Evolutionary conservation across 2,888 invertebrate species (phyloP).

Genomic region (Antheraea yamamai): DNA sequence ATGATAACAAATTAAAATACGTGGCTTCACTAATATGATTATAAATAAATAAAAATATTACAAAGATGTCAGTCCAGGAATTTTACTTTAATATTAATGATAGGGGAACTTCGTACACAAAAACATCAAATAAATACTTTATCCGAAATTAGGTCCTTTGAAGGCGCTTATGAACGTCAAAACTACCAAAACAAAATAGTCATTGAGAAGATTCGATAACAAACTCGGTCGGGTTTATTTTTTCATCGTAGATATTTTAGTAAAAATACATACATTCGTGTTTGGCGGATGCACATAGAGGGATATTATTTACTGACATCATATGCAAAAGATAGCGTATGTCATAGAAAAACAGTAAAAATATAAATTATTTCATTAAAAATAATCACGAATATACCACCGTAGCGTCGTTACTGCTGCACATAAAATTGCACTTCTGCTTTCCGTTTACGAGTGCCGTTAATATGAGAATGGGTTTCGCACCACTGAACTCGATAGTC

Average conservation of each 20-base stretch:
- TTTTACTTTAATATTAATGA: not conserved
- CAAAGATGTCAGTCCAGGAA: not conserved
- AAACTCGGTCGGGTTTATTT: too few species aligned
- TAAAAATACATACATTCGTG: too few species aligned
- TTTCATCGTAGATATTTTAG: too few species aligned
- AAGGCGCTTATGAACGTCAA: too few species aligned
- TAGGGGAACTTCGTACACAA: not conserved
- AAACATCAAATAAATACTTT: too few species aligned
- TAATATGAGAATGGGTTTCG: not conserved
- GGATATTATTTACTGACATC: not conserved
- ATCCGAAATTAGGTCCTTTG: too few species aligned
- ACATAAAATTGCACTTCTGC: not conserved
- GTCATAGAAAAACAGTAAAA: not conserved
- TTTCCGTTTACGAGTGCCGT: not conserved
- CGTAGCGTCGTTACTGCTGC: slow-evolving; percentile 4
- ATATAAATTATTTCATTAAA: not conserved
- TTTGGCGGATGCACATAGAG: too few species aligned
- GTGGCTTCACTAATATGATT: not conserved
- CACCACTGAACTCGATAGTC: not conserved
- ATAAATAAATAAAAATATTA: not conserved
- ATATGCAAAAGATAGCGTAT: not conserved
- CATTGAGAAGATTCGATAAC: too few species aligned
- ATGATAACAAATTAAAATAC: too few species aligned
- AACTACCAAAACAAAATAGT: too few species aligned
- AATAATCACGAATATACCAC: not conserved